phyloP scores from a whole-genome alignment of 2,113 vertebrate species.

The Pyrgilauda ruficollis region DNA sequence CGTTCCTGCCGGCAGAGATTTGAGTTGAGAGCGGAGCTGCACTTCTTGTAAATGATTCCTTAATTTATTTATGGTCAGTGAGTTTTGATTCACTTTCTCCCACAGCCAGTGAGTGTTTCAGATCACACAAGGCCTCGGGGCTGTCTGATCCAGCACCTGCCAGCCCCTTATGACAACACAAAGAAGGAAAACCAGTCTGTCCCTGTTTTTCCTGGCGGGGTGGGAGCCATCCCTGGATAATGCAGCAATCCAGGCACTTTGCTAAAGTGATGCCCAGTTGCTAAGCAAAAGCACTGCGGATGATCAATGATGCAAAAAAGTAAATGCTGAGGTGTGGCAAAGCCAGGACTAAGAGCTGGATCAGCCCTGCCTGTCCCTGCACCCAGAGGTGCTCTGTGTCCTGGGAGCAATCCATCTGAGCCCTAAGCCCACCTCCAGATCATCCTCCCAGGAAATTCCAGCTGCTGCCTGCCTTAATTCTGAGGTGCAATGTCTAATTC shows the following conservation, averaged over 20 bases:
- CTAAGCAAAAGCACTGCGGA: background rate
- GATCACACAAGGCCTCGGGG: rapidly evolving
- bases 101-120: rapidly evolving
- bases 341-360: background rate
- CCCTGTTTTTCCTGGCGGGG: rapidly evolving
- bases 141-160: background rate
- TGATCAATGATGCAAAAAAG: background rate
- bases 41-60: background rate
- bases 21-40: background rate
- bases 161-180: background rate
- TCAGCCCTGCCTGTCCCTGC: background rate
- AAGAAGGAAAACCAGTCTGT: background rate
- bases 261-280: constrained; percentile 8
- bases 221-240: background rate
- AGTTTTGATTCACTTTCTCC: background rate
- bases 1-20: rapidly evolving
- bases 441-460: background rate
- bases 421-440: background rate
- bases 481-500: background rate
- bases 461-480: background rate
- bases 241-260: background rate
- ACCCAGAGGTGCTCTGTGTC: rapidly evolving
- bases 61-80: background rate
- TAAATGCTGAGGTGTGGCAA: background rate
- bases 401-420: rapidly evolving